Evolutionary conservation across 1,140 invertebrate genomes (phyloP).

Genomic region (Aphis gossypii): DNA sequence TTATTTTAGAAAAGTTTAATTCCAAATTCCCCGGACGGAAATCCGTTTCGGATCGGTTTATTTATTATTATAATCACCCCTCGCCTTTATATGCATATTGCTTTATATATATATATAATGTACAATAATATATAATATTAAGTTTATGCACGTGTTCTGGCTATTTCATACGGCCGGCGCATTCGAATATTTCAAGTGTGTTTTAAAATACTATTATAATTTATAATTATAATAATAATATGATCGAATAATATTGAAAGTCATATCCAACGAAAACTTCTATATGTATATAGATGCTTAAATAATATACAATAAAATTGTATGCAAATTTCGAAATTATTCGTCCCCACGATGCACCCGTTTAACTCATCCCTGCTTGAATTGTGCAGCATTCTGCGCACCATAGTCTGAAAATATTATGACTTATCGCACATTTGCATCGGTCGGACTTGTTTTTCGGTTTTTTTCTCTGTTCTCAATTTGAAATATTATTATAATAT

Average conservation of each 20-base stretch:
- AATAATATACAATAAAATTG: background rate
- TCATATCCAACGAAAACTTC: background rate
- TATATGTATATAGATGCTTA: background rate
- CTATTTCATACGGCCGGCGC: too few relatives aligned
- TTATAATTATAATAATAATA: background rate
- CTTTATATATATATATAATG: too few relatives aligned
- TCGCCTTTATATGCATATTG: too few relatives aligned
- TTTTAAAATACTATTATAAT: background rate
- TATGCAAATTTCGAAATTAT: background rate
- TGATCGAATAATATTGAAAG: background rate
- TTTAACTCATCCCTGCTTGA: background rate
- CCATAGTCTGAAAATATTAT: background rate
- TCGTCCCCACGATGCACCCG: background rate
- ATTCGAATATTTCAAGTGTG: background rate
- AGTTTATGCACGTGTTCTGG: too few relatives aligned
- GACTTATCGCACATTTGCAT: background rate
- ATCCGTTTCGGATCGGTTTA: constrained; percentile 3
- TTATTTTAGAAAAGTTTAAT: constrained; percentile 5
- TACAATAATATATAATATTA: too few relatives aligned
- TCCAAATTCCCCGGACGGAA: background rate
- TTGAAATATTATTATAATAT: background rate
- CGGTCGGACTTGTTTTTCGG: background rate
- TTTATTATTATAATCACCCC: background rate
- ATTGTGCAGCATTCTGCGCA: background rate
- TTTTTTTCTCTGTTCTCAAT: background rate